phyloP scores from a whole-genome alignment of 2,888 invertebrate species.

The Hypsopygia costalis region DNA sequence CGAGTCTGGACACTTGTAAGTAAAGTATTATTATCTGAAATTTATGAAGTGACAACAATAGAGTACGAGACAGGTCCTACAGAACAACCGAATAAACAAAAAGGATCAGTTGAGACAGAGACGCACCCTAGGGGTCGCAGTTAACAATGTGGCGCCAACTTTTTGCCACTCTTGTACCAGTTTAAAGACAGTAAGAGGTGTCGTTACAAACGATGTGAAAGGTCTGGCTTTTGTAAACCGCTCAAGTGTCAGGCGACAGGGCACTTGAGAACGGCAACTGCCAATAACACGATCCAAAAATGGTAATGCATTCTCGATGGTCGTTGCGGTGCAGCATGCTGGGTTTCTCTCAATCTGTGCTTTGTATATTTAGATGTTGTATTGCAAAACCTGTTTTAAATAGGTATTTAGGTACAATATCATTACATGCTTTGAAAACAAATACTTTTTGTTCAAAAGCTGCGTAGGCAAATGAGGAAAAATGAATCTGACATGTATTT shows the following conservation, averaged over 20 bases:
- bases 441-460: too few species aligned
- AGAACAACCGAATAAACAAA: conserved; percentile 62
- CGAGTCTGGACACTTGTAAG: conserved; percentile 39
- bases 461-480: too few species aligned
- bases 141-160: conserved; percentile 69
- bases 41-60: conserved; percentile 35
- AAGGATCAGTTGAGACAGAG: conserved; percentile 47
- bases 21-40: conserved; percentile 44
- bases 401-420: too few species aligned
- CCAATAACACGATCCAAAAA: conserved; percentile 34
- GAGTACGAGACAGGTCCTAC: conserved; percentile 49
- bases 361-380: too few species aligned
- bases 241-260: conserved; percentile 39
- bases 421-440: too few species aligned
- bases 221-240: conserved; percentile 69
- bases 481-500: too few species aligned
- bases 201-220: conserved; percentile 69
- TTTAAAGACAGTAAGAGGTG: conserved; percentile 57
- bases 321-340: background rate
- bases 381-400: too few species aligned
- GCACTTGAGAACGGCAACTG: conserved; percentile 30
- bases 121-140: conserved; percentile 43
- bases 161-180: conserved; percentile 50
- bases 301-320: conserved; percentile 18
- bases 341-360: too few species aligned